Conservation (phyloP, 2,888 invertebrate genomes). For the Acrobasis consociella region DNA sequence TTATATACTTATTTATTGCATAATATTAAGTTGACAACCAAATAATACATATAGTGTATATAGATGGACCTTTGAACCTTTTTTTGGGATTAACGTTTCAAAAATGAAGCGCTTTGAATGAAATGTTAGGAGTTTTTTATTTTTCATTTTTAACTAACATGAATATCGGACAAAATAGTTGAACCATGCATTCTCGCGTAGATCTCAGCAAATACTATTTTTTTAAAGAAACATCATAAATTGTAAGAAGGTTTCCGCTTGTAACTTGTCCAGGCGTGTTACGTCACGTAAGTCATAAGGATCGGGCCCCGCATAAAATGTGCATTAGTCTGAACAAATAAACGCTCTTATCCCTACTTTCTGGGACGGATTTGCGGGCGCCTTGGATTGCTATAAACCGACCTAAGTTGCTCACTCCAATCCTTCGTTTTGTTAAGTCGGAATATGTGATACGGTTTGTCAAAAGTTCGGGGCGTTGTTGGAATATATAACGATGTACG, state of each 20-base stretch:
- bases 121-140: too few species aligned
- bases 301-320: constrained; percentile 75
- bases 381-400: constrained; percentile 48
- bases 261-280: constrained; percentile 42
- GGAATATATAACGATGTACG: neutral
- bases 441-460: constrained; percentile 9
- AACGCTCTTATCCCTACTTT: constrained; percentile 72
- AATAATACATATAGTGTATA: too few species aligned
- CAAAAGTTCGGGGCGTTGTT: constrained; percentile 3
- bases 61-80: too few species aligned
- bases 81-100: too few species aligned
- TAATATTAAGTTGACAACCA: too few species aligned
- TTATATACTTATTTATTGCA: too few species aligned
- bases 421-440: constrained; percentile 24
- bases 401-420: constrained; percentile 37
- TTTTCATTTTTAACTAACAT: too few species aligned
- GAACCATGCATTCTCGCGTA: too few species aligned
- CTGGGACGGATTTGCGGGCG: constrained; percentile 63
- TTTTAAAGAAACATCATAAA: too few species aligned
- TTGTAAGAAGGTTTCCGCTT: constrained; percentile 27
- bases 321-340: constrained; percentile 79
- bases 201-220: too few species aligned
- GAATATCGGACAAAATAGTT: too few species aligned
- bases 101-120: too few species aligned
- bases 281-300: constrained; percentile 76